phyloP scores from a whole-genome alignment of 2,888 invertebrate species.

The Eupithecia subfuscata region DNA sequence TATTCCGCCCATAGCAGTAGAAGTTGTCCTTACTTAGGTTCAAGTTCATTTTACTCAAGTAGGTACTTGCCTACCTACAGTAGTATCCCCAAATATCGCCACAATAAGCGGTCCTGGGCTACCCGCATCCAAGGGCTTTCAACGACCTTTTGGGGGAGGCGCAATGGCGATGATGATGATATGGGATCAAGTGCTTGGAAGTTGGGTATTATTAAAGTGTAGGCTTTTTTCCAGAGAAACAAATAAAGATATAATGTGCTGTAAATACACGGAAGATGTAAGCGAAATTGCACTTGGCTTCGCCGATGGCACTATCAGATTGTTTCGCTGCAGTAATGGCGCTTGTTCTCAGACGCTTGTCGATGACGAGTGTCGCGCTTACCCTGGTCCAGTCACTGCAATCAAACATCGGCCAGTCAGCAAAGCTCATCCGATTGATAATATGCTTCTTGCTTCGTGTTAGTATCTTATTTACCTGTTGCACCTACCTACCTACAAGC shows the following conservation, averaged over 20 bases:
- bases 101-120: background rate
- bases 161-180: background rate
- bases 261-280: constrained; percentile 85
- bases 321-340: constrained; percentile 81
- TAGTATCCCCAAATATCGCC: background rate
- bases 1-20: background rate
- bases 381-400: constrained; percentile 84
- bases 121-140: background rate
- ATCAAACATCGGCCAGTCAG: constrained; percentile 85
- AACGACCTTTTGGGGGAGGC: background rate
- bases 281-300: constrained; percentile 85
- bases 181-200: background rate
- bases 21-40: background rate
- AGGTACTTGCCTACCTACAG: background rate
- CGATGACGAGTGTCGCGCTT: constrained; percentile 81
- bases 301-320: constrained; percentile 83
- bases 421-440: constrained; percentile 84
- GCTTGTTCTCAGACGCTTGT: constrained; percentile 75
- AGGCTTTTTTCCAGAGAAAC: constrained; percentile 71
- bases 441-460: constrained; percentile 85
- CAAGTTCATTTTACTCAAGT: background rate
- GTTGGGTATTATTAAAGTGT: background rate
- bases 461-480: constrained; percentile 49
- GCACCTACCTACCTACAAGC: background rate
- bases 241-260: constrained; percentile 81